Conservation (phyloP, 2,888 invertebrate species). For the Plagiodera versicolora region DNA sequence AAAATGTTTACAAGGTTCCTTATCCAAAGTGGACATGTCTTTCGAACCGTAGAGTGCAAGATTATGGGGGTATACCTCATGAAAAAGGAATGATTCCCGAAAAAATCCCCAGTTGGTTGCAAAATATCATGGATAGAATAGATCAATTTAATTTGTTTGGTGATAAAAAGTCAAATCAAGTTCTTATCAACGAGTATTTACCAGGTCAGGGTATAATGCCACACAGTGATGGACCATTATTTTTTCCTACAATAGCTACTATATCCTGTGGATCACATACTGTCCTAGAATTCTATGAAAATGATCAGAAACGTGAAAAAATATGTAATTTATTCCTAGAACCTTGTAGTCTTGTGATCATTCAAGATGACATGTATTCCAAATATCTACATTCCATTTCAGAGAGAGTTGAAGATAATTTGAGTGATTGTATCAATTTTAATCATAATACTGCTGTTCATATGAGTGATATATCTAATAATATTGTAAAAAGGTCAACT, state of each 20-base stretch:
- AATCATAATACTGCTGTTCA: conserved; percentile 54
- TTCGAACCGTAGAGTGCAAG: conserved; percentile 88
- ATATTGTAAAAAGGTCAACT: conserved; percentile 64
- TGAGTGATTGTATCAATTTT: conserved; percentile 68
- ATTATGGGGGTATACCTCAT: conserved; percentile 96
- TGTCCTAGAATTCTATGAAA: conserved; percentile 80
- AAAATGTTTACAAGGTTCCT: conserved; percentile 76
- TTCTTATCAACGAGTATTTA: conserved; percentile 91
- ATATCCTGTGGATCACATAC: conserved; percentile 90
- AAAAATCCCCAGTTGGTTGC: conserved; percentile 83
- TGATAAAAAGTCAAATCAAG: conserved; percentile 82
- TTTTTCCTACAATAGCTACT: conserved; percentile 90
- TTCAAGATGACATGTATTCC: conserved; percentile 81
- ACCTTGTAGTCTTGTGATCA: conserved; percentile 83
- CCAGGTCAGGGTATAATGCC: conserved; percentile 97
- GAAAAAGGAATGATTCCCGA: conserved; percentile 92
- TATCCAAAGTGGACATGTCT: conserved; percentile 96
- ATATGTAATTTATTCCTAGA: conserved; percentile 81
- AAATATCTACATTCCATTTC: conserved; percentile 86
- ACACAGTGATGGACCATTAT: conserved; percentile 94
- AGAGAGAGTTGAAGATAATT: conserved; percentile 67
- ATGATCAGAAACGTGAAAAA: conserved; percentile 51
- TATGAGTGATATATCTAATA: conserved; percentile 56
- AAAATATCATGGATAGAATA: conserved; percentile 70
- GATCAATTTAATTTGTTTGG: conserved; percentile 69